Conservation (phyloP, 2,888 invertebrate species). For the Heliconius ismenius region DNA sequence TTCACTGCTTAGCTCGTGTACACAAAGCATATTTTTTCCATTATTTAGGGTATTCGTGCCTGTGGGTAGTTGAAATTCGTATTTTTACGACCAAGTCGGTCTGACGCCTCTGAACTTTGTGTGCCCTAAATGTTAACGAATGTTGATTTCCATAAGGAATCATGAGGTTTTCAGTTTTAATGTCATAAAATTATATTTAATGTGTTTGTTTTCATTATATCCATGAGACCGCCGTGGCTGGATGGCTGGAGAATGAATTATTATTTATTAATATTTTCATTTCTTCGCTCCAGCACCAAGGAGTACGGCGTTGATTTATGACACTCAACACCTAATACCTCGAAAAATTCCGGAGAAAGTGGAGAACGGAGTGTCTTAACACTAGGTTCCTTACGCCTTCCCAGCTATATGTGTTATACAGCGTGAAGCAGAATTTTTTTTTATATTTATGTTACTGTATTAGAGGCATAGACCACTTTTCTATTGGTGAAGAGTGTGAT, state of each 20-base stretch:
- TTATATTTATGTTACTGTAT: no score
- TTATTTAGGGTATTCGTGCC: constrained; percentile 44
- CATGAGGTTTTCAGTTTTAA: constrained; percentile 16
- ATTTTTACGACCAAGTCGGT: constrained; percentile 42
- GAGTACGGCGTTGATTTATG: no score
- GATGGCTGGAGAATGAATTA: no score
- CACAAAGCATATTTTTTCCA: constrained; percentile 43
- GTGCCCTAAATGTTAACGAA: constrained; percentile 35
- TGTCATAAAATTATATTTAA: constrained; percentile 18
- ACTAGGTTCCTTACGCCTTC: no score
- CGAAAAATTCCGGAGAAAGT: no score
- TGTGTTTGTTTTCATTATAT: constrained; percentile 9
- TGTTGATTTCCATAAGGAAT: constrained; percentile 32
- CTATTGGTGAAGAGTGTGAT: no score
- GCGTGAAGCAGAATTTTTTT: no score
- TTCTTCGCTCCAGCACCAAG: no score
- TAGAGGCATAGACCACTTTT: background rate
- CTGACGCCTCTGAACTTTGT: constrained; percentile 36
- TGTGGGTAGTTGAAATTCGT: constrained; percentile 42
- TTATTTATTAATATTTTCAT: no score
- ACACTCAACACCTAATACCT: no score
- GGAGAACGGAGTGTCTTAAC: no score
- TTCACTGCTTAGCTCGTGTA: constrained; percentile 25
- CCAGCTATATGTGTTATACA: no score
- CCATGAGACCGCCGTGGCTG: background rate